Base-by-base conservation (phyloP, 2,113 vertebrate genomes). In the Leucopternis melanops region DNA sequence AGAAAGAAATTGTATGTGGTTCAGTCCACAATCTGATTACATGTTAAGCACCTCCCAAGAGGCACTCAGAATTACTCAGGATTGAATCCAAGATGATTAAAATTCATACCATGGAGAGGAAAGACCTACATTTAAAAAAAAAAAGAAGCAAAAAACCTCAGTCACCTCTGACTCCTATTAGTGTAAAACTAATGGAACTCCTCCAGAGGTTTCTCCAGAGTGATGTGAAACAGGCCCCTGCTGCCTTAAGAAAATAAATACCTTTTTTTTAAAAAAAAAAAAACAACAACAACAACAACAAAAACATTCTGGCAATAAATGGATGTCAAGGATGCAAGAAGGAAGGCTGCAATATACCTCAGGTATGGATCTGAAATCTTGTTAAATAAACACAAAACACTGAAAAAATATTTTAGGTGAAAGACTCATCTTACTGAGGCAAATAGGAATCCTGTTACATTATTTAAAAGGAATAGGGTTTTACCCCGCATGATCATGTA, bases 11-110 rank as follows among this genome's bases (percentile, higher is more conserved):
- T 83, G 54, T 75, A 19, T 65, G 38, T 70, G 62, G 32, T 79
- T 95, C 84, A 92, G 62, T 75, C 81, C 69, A 74, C 61, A 95
- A 72, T 65, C 70, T 88, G 74, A 91, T 92, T 94, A 73, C 34
- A 54, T 9, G 47, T 20, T 87, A 92, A 92, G 78, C 78, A 90
- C 45, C 42, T 92, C 89, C 74, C 81, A 77, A 85, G 86, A 94
- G 89, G 32, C 54, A 70, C 81, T 80, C 54, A 54, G 54, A 87
- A 95, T 85, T 96, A 70, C 70, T 80, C 82, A 84, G 82, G 49
- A 84, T 71, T 92, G 72, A 94, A 91, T 91, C 25, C 29, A 55
- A 87, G 67, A 92, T 70, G 17, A 90, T 94, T 95, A 82, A 66
- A 92, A 94, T 91, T 75, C 38, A 55, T 75, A 54, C 8, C 23